Evolutionary conservation across 1,140 invertebrate species (phyloP).

Genomic region (Reticulitermes speratus): DNA sequence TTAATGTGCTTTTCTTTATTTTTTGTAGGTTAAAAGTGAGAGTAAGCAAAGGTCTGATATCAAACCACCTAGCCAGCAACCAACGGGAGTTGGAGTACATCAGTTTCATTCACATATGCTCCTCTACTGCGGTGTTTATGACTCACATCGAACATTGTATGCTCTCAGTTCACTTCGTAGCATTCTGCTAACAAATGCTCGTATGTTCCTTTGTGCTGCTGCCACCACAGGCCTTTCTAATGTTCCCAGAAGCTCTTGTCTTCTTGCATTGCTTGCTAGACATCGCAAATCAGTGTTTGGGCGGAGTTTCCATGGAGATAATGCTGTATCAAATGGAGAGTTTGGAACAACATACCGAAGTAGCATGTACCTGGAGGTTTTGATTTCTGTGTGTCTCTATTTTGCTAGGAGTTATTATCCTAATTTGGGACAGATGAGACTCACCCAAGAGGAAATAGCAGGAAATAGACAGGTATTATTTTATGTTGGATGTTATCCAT

Average conservation of each 20-base stretch:
- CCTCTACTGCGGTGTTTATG: constrained; percentile 79
- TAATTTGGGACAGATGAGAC: constrained; percentile 58
- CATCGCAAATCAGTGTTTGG: constrained; percentile 82
- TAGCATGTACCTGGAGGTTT: constrained; percentile 80
- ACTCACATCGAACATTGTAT: constrained; percentile 74
- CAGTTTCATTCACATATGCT: constrained; percentile 81
- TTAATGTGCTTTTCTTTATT: not conserved
- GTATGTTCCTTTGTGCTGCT: constrained; percentile 66
- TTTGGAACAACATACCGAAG: constrained; percentile 65
- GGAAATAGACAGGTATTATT: constrained; percentile 65
- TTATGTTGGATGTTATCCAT: not conserved
- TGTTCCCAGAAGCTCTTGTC: constrained; percentile 40
- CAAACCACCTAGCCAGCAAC: not conserved
- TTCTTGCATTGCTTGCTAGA: constrained; percentile 67
- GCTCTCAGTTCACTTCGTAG: constrained; percentile 74
- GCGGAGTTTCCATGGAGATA: constrained; percentile 72
- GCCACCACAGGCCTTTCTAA: constrained; percentile 65
- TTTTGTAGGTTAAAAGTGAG: not conserved
- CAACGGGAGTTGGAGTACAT: constrained; percentile 56
- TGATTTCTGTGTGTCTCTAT: constrained; percentile 77
- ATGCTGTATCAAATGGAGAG: constrained; percentile 57
- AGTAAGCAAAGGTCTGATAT: not conserved
- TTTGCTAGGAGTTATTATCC: constrained; percentile 82
- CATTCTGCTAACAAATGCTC: constrained; percentile 69
- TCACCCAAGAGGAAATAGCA: constrained; percentile 70